Percentiles rank a stretch among this genome's conserved stretches.
These are phyloP conservation scores for Philhelius pedissequus DNA, from an alignment of 2,888 invertebrate species.

Conservation along the genomic window DNA sequence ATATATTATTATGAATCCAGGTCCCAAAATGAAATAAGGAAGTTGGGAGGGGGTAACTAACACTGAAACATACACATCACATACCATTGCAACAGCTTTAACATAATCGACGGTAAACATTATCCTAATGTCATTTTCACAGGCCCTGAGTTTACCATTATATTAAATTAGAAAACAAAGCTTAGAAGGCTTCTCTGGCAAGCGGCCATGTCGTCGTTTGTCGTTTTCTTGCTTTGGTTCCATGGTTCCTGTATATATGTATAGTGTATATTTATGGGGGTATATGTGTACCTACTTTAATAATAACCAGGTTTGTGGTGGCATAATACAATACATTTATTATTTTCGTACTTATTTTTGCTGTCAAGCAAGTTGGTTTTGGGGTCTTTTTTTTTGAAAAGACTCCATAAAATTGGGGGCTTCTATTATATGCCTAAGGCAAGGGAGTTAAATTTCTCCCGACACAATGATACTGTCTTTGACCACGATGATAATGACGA, in stretches of 20 bases:
- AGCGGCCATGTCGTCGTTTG: constrained; percentile 11
- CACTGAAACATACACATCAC: background rate
- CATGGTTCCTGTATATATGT: background rate
- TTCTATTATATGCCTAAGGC: constrained; percentile 47
- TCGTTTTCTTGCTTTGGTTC: background rate
- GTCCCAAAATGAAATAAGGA: background rate
- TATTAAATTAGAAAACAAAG: constrained; percentile 35
- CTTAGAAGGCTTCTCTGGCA: constrained; percentile 38
- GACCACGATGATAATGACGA: background rate
- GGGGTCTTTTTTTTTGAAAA: background rate
- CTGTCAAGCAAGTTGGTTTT: background rate
- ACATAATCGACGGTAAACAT: constrained; percentile 57
- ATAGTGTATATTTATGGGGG: background rate
- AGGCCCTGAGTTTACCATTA: constrained; percentile 54
- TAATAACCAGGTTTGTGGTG: constrained; percentile 56
- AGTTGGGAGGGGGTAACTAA: background rate
- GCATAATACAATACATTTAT: constrained; percentile 62
- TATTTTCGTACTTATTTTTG: constrained; percentile 52
- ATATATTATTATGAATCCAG: constrained; percentile 3
- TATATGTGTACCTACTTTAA: background rate
- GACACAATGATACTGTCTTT: background rate
- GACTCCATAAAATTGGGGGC: constrained; percentile 51
- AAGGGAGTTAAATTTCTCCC: background rate
- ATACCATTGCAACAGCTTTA: constrained; percentile 34
- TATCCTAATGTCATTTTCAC: constrained; percentile 56